A percentile compares a stretch with the other conserved stretches of the same genome.
Conservation (phyloP, 2,113 vertebrate genomes). For the Morone saxatilis region DNA sequence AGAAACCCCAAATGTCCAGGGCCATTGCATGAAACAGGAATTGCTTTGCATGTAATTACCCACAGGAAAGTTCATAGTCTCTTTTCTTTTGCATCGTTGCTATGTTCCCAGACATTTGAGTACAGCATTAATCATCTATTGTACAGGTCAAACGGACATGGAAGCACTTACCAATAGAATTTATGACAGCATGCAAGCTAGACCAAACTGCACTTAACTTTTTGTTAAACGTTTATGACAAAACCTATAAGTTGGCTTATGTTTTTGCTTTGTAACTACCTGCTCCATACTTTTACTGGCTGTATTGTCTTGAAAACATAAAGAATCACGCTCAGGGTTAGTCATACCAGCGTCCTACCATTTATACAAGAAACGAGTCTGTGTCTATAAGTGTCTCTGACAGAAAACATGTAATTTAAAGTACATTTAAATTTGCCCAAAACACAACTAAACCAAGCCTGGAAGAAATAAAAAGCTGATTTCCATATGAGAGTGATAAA, state of each 20-base stretch:
- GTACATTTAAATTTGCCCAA: neutral
- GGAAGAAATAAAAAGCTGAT: constrained; percentile 19
- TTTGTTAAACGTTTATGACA: neutral
- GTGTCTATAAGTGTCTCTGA: neutral
- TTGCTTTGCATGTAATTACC: constrained; percentile 65
- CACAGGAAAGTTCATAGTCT: constrained; percentile 60
- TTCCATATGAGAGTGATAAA: constrained; percentile 40
- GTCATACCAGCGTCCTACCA: too few species aligned
- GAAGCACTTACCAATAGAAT: constrained; percentile 8
- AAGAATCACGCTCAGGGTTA: too few species aligned
- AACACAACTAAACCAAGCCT: constrained; percentile 7
- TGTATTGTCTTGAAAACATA: neutral
- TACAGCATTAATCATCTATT: constrained; percentile 64
- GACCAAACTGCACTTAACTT: neutral
- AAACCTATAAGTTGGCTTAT: neutral
- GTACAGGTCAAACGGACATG: constrained; percentile 39
- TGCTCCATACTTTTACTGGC: neutral
- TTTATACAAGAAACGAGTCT: neutral
- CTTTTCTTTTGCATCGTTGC: constrained; percentile 42
- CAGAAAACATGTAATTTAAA: constrained; percentile 13
- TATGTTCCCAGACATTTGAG: constrained; percentile 63
- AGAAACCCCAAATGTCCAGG: constrained; percentile 56
- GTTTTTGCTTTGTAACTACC: constrained; percentile 1
- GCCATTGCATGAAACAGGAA: constrained; percentile 62
- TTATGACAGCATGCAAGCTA: neutral